Evolutionary conservation across 2,113 vertebrate genomes (phyloP).

Genomic region (Bubo scandiacus): DNA sequence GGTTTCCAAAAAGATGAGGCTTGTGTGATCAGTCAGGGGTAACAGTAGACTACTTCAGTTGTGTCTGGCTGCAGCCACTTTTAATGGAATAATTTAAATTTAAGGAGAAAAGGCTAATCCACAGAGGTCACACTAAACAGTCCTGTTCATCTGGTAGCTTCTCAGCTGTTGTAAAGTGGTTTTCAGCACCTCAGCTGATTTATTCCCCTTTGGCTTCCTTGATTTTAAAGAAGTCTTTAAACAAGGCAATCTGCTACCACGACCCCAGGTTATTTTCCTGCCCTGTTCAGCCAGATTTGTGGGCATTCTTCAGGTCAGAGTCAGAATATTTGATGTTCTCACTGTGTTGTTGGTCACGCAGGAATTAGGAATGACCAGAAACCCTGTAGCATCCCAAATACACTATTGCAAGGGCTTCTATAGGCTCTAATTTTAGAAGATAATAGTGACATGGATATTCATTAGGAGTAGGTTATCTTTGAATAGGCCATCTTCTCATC

Average conservation of each 20-base stretch:
- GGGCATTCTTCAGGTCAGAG: not conserved
- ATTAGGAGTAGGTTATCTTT: not conserved
- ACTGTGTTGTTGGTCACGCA: not conserved
- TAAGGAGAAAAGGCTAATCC: constrained; percentile 18
- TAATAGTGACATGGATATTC: not conserved
- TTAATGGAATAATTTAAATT: not conserved
- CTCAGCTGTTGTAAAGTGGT: not conserved
- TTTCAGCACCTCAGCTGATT: not conserved
- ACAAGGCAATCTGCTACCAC: not conserved
- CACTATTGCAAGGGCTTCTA: not conserved
- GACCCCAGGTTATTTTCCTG: not conserved
- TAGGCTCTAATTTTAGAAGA: not conserved
- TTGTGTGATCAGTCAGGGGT: not conserved
- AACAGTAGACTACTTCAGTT: not conserved
- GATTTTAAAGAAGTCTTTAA: not conserved
- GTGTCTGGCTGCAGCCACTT: not conserved
- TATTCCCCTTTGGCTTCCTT: not conserved
- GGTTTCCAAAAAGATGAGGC: not conserved
- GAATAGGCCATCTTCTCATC: not conserved
- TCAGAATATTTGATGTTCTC: not conserved
- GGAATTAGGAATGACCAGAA: not conserved
- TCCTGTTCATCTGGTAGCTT: not conserved
- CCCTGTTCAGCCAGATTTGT: not conserved
- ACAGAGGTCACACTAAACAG: not conserved
- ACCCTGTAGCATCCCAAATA: not conserved